Evolutionary conservation across 2,113 vertebrate species (phyloP), one percentile per base, ranked within the genome.

Genomic region (Nymphicus hollandicus): DNA sequence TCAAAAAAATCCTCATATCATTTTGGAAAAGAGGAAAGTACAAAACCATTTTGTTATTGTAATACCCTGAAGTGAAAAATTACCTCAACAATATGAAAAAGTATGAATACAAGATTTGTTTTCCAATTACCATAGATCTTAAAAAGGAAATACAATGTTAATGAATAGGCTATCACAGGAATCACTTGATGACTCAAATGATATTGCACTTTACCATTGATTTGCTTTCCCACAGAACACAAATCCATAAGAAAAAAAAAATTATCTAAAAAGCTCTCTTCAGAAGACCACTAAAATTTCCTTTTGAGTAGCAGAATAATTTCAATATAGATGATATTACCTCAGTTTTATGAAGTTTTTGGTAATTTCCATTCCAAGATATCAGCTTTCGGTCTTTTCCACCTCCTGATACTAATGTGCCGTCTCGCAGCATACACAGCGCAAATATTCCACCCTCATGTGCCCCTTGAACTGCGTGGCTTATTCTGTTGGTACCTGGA

Each of bases 381-480:
- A 99, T 97, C 81, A 99, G 98, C 92, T 98, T 98, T 35, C 99
- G 98, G 97, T 99, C 99, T 95, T 99, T 99, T 33, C 99, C 98
- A 17, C 98, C 99, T 88, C 99, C 99, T 1, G 99, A 99, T 73
- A 99, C 98, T 90, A 99, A 95, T 0, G 99, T 99, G 86, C 99
- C 99, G 9, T 99, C 99, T 96, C 99, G 98, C 94, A 99, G 95
- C 99, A 99, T 99, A 86, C 99, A 99, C 96, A 99, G 98, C 24
- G 99, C 98, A 97, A 99, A 99, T 97, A 99, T 98, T 78, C 99
- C 99, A 23, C 99, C 99, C 91, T 99, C 99, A 4, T 99, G 99
- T 88, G 99, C 99, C 35, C 99, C 99, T 84, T 98, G 99, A 91
- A 99, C 97, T 73, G 98, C 99, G 0, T 98, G 98, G 98, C 98